Base-by-base conservation (phyloP, 2,888 invertebrate genomes). In the Therioaphis trifolii region DNA sequence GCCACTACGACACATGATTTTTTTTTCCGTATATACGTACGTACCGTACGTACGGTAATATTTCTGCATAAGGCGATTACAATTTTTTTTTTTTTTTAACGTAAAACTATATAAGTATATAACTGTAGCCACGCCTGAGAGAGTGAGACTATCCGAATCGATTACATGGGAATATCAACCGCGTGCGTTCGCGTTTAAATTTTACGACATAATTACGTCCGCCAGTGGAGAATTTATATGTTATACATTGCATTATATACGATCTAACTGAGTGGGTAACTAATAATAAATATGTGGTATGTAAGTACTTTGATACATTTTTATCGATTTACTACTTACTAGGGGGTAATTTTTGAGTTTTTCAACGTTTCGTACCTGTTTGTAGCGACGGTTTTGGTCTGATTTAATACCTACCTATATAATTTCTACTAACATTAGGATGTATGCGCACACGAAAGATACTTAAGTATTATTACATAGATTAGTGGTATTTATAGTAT, bases 171-270 rank as follows among this genome's bases (percentile, higher is more conserved):
- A 63, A 76, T n/a, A 63, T 46, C 29, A 18, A 71, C 69, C 5
- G 69, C 46, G 3, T 2, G 66, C 5, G n/a, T 74, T 52, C 35
- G 21, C 74, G 55, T 75, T 75, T 61, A 61, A 61, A 61, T 75
- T 61, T 75, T 75, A 75, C 75, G 75, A 75, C 75, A 43, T 61
- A 61, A 61, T 75, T 61, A 61, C 24, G n/a, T n/a, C n/a, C 35
- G 35, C 7, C 35, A 7, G 35, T 7, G 35, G 35, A 35, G 35
- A 35, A 5, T 35, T 35, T 7, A 35, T 7, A 35, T 35, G 35
- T 35, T 35, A 35, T 35, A 5, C 3, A 35, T 35, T 5, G 3
- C 35, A 35, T 35, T 35, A 35, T 35, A n/a, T 35, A 35, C 35
- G 35, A 35, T 35, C 7, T 3, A 35, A 35, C 35, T 7, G 35